Evolutionary conservation across 2,797 vertebrate genomes (phyloP).

Genomic region (Sebastes glaucus): DNA sequence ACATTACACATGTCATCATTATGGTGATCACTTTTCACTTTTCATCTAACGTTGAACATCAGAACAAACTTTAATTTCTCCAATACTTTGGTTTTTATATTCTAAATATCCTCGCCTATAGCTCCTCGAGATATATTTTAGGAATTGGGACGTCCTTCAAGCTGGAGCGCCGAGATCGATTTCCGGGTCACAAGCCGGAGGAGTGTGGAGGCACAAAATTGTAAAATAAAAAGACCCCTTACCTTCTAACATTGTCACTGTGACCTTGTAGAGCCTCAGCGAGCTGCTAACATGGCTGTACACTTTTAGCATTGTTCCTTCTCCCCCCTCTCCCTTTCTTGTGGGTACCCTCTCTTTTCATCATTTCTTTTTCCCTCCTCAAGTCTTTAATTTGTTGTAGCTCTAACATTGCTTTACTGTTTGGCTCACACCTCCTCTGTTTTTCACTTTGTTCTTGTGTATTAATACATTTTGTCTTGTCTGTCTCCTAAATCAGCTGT

Average conservation of each 20-base stretch:
- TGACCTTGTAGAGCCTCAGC: not conserved
- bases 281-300: not conserved
- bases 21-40: not conserved
- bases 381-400: not conserved
- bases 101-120: not conserved
- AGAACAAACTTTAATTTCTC: not conserved
- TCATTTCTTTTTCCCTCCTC: not conserved
- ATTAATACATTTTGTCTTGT: not conserved
- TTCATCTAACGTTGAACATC: not conserved
- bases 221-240: too few species aligned
- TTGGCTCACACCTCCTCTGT: not conserved
- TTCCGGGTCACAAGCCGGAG: too few species aligned
- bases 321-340: not conserved
- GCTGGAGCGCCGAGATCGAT: too few species aligned
- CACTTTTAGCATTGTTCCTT: not conserved
- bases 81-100: not conserved
- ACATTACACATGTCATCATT: not conserved
- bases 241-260: not conserved
- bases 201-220: too few species aligned
- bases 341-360: not conserved
- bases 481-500: not conserved
- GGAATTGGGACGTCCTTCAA: too few species aligned
- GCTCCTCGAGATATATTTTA: rapidly evolving
- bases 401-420: not conserved
- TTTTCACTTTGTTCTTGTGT: not conserved